Evolutionary conservation across 1,140 invertebrate genomes (phyloP).

Genomic region (Heliconius melpomene): DNA sequence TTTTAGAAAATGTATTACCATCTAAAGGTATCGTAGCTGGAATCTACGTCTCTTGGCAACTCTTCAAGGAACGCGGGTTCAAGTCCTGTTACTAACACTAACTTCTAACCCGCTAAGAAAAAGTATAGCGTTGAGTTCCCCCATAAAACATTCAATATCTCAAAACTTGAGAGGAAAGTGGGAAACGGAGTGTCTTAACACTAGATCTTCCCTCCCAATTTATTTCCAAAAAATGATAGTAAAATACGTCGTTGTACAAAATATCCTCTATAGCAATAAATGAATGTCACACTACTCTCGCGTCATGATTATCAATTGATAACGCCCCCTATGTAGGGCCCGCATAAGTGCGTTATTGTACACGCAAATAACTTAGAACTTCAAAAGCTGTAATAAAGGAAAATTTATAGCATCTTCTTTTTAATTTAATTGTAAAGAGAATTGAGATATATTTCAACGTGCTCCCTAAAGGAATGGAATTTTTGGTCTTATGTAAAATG

Average conservation of each 20-base stretch:
- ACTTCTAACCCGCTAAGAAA: too few relatives aligned
- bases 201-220: too few relatives aligned
- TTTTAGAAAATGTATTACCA: too few relatives aligned
- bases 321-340: conserved; percentile 1
- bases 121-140: background rate
- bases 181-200: too few relatives aligned
- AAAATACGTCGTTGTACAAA: background rate
- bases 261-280: background rate
- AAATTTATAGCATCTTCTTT: conserved; percentile 5
- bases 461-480: background rate
- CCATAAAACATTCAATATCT: too few relatives aligned
- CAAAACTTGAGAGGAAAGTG: too few relatives aligned
- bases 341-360: conserved; percentile 13
- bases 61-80: too few relatives aligned
- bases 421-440: background rate
- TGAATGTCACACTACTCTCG: background rate
- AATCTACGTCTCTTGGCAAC: too few relatives aligned
- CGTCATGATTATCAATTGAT: conserved; percentile 13
- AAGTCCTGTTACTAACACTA: too few relatives aligned
- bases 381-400: conserved; percentile 7
- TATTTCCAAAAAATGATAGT: too few relatives aligned
- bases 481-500: background rate
- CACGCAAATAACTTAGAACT: conserved; percentile 5
- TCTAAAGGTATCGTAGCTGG: too few relatives aligned
- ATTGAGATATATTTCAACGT: background rate